Conservation (phyloP, 2,797 vertebrate species). For the Babyrousa celebensis region DNA sequence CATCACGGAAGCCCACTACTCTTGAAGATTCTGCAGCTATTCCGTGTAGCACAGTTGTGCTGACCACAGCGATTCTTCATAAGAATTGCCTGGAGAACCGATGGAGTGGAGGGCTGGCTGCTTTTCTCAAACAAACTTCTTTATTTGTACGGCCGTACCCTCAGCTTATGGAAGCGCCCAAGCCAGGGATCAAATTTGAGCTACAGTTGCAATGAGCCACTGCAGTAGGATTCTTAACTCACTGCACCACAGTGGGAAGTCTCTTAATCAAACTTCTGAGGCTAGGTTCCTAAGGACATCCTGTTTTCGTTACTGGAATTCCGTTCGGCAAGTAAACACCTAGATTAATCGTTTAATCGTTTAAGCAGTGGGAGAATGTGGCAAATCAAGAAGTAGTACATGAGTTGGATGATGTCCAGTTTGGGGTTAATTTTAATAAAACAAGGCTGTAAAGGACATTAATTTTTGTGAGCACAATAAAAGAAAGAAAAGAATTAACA, state of each 20-base stretch:
- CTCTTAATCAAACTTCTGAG: background rate
- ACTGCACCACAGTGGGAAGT: too few species aligned
- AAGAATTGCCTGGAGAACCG: background rate
- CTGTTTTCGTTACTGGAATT: conserved; percentile 35
- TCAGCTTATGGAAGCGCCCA: too few species aligned
- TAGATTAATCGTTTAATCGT: conserved; percentile 55
- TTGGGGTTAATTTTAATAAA: conserved; percentile 76
- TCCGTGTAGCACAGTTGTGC: background rate
- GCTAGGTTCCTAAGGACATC: background rate
- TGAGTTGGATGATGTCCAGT: conserved; percentile 41
- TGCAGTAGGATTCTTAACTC: too few species aligned
- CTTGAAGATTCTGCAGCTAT: background rate
- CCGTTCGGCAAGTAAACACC: conserved; percentile 51
- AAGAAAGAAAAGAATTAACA: conserved; percentile 67
- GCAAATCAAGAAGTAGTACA: conserved; percentile 58
- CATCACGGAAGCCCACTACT: background rate
- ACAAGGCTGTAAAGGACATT: conserved; percentile 4
- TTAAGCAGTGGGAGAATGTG: conserved; percentile 43
- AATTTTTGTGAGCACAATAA: conserved; percentile 59
- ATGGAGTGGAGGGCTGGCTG: background rate
- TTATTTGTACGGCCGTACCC: too few species aligned
- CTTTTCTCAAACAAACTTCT: conserved; percentile 19
- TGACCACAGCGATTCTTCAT: background rate
- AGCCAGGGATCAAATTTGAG: too few species aligned
- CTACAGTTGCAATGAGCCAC: too few species aligned